A percentile compares a stretch with the other conserved stretches of the same genome.
Evolutionary conservation across 2,888 invertebrate species (phyloP).

Genomic region (Plutella xylostella): DNA sequence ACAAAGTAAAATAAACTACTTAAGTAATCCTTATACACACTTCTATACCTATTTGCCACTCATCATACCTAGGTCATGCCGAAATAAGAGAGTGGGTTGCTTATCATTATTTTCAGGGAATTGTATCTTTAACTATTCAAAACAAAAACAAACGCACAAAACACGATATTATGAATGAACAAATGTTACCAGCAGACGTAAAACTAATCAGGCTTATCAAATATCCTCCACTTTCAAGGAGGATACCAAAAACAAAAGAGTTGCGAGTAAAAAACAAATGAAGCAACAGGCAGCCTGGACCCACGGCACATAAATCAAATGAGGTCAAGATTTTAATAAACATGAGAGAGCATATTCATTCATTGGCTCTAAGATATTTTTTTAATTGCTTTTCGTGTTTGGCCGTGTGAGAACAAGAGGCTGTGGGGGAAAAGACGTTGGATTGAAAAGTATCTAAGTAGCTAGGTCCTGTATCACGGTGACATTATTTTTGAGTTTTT

Average conservation of each 20-base stretch:
- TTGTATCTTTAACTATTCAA: too few species aligned
- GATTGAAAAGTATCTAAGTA: too few species aligned
- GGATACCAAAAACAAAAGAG: constrained; percentile 31
- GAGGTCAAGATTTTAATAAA: constrained; percentile 60
- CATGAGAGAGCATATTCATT: constrained; percentile 56
- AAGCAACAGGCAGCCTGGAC: constrained; percentile 54
- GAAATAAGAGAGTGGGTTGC: too few species aligned
- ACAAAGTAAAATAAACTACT: too few species aligned
- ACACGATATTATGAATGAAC: too few species aligned
- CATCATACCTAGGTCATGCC: too few species aligned
- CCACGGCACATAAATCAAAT: constrained; percentile 55
- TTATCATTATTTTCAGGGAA: too few species aligned
- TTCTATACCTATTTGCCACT: too few species aligned
- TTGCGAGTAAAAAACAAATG: constrained; percentile 53
- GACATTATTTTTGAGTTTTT: too few species aligned
- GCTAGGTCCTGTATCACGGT: too few species aligned
- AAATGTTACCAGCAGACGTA: constrained; percentile 41
- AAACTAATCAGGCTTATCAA: constrained; percentile 64
- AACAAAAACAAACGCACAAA: constrained; percentile 20
- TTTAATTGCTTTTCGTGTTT: constrained; percentile 24
- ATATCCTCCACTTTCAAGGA: constrained; percentile 38
- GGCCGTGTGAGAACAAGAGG: constrained; percentile 43
- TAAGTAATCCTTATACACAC: too few species aligned
- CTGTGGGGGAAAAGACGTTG: not conserved
- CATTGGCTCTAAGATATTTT: constrained; percentile 31